Conservation (phyloP, 2,888 invertebrate genomes). For the Drosophila rellima region DNA sequence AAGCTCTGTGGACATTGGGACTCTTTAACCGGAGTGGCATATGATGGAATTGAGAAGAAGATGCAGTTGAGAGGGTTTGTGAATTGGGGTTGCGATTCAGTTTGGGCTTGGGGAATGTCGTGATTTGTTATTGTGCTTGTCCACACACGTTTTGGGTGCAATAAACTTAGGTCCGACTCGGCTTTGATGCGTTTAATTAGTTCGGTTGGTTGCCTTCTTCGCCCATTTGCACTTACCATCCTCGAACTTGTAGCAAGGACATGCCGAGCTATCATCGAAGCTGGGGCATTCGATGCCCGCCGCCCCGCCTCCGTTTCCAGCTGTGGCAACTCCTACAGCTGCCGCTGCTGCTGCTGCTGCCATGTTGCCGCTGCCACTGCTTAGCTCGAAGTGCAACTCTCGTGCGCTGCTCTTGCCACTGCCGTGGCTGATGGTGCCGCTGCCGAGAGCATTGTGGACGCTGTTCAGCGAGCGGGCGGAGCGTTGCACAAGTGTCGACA, state of each 20-base stretch:
- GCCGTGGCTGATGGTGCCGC: slow-evolving; percentile 29
- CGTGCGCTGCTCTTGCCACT: slow-evolving; percentile 52
- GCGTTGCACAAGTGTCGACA: slow-evolving; percentile 51
- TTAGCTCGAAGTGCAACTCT: slow-evolving; percentile 24
- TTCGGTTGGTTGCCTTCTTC: slow-evolving; percentile 34
- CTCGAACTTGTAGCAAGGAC: slow-evolving; percentile 96
- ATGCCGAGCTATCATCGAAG: slow-evolving; percentile 91
- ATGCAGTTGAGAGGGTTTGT: not conserved
- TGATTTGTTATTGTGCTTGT: slow-evolving; percentile 55
- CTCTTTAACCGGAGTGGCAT: not conserved
- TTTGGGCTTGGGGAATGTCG: slow-evolving; percentile 1
- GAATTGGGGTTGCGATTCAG: not conserved
- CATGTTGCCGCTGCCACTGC: slow-evolving; percentile 57
- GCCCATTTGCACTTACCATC: slow-evolving; percentile 88
- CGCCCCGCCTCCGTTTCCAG: slow-evolving; percentile 33
- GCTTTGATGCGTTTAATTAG: slow-evolving; percentile 68
- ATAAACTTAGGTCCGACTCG: slow-evolving; percentile 53
- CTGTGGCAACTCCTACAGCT: not conserved
- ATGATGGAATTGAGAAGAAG: not conserved
- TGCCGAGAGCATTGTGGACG: slow-evolving; percentile 33
- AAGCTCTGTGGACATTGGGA: slow-evolving; percentile 1
- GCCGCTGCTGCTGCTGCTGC: slow-evolving; percentile 25
- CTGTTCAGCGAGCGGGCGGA: slow-evolving; percentile 49
- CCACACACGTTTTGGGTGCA: slow-evolving; percentile 65
- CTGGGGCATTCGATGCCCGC: slow-evolving; percentile 89